Base-by-base conservation (phyloP, 2,113 vertebrate genomes). In the Siniperca chuatsi region DNA sequence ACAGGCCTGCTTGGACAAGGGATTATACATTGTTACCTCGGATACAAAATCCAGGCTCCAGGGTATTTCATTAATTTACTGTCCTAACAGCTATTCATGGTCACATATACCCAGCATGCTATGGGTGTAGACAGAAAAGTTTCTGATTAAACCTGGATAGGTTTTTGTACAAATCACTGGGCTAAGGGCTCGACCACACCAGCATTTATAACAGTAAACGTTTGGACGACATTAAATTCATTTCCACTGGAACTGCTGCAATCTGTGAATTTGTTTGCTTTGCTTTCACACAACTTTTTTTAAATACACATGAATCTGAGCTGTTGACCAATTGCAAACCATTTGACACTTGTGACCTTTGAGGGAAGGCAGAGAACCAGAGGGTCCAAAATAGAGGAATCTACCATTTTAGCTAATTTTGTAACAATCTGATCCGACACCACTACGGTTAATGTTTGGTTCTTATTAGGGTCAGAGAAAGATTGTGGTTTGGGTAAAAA, bases 21-120 rank as follows among this genome's bases (percentile, higher is more conserved):
- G 87, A 90, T 90, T 90, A 84, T 42, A 44, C 23, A 42, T 81
- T 72, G 81, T 85, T 82, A 85, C 77, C 54, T 48, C 7, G 16
- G 65, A 81, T 77, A 76, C 76, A 67, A 72, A 81, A 76, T 61
- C 82, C 18, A 66, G 64, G 21, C 62, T 79, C 33, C 0, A 0
- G 85, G 78, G 75, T 60, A 64, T 90, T 82, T 76, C 79, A 50
- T 81, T 90, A 64, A 87, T 74, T 60, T 58, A 80, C 78, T 72
- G 73, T 81, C 77, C 84, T 46, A 64, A 58, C 70, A 78, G 67
- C 72, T 29, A 42, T 79, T 86, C 89, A 69, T 64, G 65, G 65
- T 82, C 67, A 65, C 66, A 68, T 70, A 25, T 21, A 62, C 4
- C 35, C 52, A 29, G 46, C 46, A 42, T 23, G 82, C 78, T 79